These are phyloP conservation scores for Sympetrum striolatum DNA, from an alignment of 2,888 invertebrate genomes.

Conservation along the genomic window DNA sequence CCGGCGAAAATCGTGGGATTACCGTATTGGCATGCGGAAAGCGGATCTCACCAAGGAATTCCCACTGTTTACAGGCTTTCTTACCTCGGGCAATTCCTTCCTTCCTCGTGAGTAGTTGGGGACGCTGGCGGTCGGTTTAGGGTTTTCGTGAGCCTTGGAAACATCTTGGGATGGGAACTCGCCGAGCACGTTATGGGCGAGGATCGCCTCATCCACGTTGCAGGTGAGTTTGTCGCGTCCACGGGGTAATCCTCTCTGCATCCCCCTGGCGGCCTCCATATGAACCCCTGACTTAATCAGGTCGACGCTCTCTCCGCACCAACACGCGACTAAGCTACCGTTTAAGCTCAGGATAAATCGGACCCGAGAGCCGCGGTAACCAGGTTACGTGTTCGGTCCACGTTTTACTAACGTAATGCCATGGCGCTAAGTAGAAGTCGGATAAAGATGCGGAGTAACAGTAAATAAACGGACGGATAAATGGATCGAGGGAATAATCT, in stretches of 20 bases:
- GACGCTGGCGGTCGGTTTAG: neutral
- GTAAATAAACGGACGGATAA: neutral
- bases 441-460: neutral
- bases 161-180: neutral
- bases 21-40: too few relatives aligned
- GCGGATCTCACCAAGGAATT: too few relatives aligned
- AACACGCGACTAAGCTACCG: neutral
- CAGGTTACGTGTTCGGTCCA: neutral
- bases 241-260: neutral
- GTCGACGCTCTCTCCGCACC: neutral
- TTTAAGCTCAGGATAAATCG: neutral
- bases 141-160: neutral
- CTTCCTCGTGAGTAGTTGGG: too few relatives aligned
- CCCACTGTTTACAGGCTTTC: too few relatives aligned
- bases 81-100: too few relatives aligned
- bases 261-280: neutral
- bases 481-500: neutral
- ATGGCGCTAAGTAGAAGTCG: neutral
- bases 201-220: neutral
- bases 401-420: neutral
- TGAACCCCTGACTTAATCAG: neutral
- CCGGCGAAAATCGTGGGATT: too few relatives aligned
- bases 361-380: neutral
- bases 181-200: neutral
- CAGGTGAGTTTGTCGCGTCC: neutral